Percentiles rank a stretch among this genome's conserved stretches.
Conservation (phyloP, 64 coral and sea anemone genomes). For the Orbicella faveolata region DNA sequence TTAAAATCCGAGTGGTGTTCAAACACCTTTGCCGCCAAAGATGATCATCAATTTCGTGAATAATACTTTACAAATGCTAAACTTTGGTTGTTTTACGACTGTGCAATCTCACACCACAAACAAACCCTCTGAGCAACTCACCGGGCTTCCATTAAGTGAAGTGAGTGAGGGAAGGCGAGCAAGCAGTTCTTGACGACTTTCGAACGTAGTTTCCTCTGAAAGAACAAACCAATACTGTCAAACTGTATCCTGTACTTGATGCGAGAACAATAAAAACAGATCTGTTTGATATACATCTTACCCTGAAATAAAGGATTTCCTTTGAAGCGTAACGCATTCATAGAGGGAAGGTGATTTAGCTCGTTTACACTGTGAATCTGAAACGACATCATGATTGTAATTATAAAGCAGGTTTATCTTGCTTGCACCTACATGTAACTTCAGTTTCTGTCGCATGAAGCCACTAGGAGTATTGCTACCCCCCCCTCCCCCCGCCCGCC, state of each 20-base stretch:
- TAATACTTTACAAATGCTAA: no score
- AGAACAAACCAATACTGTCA: background rate
- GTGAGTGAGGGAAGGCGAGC: slow-evolving; percentile 75
- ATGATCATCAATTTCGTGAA: no score
- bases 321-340: slow-evolving; percentile 60
- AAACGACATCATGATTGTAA: no score
- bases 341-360: slow-evolving; percentile 62
- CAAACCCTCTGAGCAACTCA: slow-evolving; percentile 30
- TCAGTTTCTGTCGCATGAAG: no score
- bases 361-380: slow-evolving; percentile 82
- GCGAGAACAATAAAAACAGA: background rate
- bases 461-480: no score
- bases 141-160: slow-evolving; percentile 77
- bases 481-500: no score
- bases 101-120: background rate
- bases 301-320: slow-evolving; percentile 83
- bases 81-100: background rate
- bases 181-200: slow-evolving; percentile 80
- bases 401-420: no score
- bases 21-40: no score
- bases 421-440: no score
- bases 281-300: background rate
- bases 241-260: background rate
- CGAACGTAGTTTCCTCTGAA: slow-evolving; percentile 68
- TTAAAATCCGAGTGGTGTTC: no score